Evolutionary conservation across 1,140 invertebrate species (phyloP).

Genomic region (Drosophila nebulosa): DNA sequence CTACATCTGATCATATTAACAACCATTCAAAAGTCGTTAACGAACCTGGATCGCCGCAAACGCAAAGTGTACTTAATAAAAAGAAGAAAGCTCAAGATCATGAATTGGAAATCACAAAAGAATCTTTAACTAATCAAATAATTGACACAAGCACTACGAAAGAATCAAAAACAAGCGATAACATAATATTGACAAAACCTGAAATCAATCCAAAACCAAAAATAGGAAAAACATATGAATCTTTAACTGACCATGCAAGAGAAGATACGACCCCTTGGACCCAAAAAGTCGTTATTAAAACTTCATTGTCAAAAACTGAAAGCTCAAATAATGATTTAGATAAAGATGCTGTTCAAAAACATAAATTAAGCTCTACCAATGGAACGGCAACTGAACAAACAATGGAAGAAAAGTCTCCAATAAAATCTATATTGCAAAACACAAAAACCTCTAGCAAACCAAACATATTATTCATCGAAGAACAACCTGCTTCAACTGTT

Average conservation of each 20-base stretch:
- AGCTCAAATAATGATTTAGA: background rate
- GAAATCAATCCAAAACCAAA: background rate
- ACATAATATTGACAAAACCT: background rate
- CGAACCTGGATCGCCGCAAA: background rate
- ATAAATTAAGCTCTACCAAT: background rate
- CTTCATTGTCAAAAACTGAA: background rate
- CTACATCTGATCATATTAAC: no score
- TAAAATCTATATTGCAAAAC: background rate
- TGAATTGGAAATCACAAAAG: background rate
- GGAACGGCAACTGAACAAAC: background rate
- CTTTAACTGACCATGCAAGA: background rate
- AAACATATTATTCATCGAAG: background rate
- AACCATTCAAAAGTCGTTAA: background rate
- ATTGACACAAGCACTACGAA: background rate
- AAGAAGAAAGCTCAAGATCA: background rate
- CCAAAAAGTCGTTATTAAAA: background rate
- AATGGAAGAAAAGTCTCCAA: background rate
- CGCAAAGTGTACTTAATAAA: background rate
- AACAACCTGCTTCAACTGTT: background rate
- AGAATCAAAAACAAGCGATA: background rate
- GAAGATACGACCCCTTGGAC: background rate
- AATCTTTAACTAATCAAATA: background rate
- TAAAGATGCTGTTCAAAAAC: background rate
- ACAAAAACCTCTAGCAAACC: background rate
- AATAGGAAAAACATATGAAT: background rate